These are phyloP conservation scores for Falco cherrug DNA, from an alignment of 2,797 vertebrate genomes.

Conservation along the genomic window DNA sequence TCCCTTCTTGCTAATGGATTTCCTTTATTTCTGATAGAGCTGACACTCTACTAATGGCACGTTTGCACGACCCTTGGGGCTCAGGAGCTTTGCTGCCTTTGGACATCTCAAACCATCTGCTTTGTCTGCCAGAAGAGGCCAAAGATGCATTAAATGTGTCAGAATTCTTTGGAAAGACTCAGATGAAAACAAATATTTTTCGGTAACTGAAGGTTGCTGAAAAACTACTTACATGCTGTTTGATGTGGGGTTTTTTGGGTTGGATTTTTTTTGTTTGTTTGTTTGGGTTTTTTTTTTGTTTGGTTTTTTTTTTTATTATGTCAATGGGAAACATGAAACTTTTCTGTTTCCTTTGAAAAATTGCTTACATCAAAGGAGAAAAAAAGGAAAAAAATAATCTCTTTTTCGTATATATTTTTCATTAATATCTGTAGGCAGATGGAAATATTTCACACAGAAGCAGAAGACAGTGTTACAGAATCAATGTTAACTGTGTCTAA, in stretches of 20 bases:
- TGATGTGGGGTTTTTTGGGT: too few relatives aligned
- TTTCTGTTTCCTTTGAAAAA: background rate
- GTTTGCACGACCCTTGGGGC: rapidly evolving
- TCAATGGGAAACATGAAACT: background rate
- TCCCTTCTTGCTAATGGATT: background rate
- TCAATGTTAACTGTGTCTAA: background rate
- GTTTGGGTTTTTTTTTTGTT: too few relatives aligned
- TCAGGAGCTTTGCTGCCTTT: background rate
- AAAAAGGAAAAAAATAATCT: too few relatives aligned
- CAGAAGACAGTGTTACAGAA: background rate
- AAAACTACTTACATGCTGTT: background rate
- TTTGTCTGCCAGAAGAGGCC: background rate
- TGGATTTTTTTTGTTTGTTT: background rate
- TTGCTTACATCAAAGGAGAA: background rate
- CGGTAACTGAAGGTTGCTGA: background rate
- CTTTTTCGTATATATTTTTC: background rate
- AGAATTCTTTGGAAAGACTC: background rate
- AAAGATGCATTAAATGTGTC: background rate
- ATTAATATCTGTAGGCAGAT: background rate
- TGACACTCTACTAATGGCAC: background rate
- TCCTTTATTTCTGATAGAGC: background rate
- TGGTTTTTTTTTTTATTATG: background rate
- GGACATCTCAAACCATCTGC: background rate
- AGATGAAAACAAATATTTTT: background rate
- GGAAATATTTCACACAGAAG: background rate